phyloP scores from a whole-genome alignment of 2,888 invertebrate species.

The Oscheius myriophilus region DNA sequence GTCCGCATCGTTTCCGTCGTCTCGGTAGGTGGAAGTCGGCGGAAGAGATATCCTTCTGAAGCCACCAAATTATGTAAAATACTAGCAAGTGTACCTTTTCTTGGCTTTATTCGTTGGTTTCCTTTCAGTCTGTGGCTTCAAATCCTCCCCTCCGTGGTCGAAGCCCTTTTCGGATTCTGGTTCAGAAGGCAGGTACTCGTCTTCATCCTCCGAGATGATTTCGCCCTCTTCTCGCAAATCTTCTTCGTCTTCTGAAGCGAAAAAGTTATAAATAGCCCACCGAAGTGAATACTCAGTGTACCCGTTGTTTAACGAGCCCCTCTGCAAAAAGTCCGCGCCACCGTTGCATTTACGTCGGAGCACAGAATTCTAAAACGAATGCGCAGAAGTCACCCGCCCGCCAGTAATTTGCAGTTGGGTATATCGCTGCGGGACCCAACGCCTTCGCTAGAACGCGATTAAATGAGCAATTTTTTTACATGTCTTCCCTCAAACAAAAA shows the following conservation, averaged over 20 bases:
- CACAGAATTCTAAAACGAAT: too few species aligned
- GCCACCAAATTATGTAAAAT: background rate
- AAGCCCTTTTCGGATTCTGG: constrained; percentile 1
- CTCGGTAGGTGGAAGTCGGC: constrained; percentile 30
- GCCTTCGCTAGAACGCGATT: too few species aligned
- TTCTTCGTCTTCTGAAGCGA: background rate
- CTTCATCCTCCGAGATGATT: constrained; percentile 3
- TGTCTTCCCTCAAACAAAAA: too few species aligned
- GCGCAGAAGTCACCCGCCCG: too few species aligned
- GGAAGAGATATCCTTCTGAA: background rate
- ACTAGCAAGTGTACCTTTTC: constrained; percentile 3
- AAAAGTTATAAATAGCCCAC: too few species aligned
- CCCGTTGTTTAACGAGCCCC: too few species aligned
- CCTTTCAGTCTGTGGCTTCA: background rate
- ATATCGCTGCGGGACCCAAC: too few species aligned
- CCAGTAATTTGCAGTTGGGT: too few species aligned
- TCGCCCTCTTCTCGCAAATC: constrained; percentile 16
- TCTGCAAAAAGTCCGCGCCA: too few species aligned
- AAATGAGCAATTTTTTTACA: too few species aligned
- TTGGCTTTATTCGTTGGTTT: background rate
- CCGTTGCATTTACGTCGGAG: too few species aligned
- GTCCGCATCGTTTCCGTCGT: constrained; percentile 59
- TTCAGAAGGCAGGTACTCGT: constrained; percentile 26
- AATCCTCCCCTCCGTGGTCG: background rate
- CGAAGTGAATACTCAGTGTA: too few species aligned